Percentiles rank a stretch among this genome's conserved stretches.
Evolutionary conservation across 2,888 invertebrate species (phyloP).

Genomic region (Elysia crispata): DNA sequence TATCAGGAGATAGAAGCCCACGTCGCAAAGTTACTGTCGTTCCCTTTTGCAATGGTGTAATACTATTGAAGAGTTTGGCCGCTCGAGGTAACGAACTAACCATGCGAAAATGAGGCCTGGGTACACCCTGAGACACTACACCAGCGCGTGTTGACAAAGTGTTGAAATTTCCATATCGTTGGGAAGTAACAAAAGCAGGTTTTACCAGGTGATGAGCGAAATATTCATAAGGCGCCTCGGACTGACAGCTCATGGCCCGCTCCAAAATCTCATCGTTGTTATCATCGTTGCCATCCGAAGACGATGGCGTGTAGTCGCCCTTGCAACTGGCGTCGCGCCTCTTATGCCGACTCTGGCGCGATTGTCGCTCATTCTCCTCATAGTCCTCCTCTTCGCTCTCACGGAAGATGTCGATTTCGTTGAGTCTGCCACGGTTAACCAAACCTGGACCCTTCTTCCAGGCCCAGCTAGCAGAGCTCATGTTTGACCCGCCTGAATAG

Average conservation of each 20-base stretch:
- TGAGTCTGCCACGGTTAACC: neutral
- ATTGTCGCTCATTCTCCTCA: neutral
- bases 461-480: too few species aligned
- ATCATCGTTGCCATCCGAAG: neutral
- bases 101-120: neutral
- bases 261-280: too few species aligned
- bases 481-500: neutral
- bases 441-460: too few species aligned
- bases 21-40: neutral
- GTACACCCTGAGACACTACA: neutral
- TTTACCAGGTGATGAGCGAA: constrained; percentile 45
- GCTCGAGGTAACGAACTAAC: constrained; percentile 31
- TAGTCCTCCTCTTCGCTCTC: neutral
- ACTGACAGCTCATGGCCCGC: too few species aligned
- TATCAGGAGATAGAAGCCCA: neutral
- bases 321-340: neutral
- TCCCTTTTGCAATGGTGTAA: neutral
- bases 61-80: neutral
- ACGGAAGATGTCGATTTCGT: neutral
- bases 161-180: constrained; percentile 41
- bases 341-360: neutral
- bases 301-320: constrained; percentile 23
- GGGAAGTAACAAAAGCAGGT: constrained; percentile 40
- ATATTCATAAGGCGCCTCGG: constrained; percentile 19
- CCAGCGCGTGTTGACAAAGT: constrained; percentile 29